phyloP scores from a whole-genome alignment of 2,888 invertebrate species.

The Perizoma flavofasciatum region DNA sequence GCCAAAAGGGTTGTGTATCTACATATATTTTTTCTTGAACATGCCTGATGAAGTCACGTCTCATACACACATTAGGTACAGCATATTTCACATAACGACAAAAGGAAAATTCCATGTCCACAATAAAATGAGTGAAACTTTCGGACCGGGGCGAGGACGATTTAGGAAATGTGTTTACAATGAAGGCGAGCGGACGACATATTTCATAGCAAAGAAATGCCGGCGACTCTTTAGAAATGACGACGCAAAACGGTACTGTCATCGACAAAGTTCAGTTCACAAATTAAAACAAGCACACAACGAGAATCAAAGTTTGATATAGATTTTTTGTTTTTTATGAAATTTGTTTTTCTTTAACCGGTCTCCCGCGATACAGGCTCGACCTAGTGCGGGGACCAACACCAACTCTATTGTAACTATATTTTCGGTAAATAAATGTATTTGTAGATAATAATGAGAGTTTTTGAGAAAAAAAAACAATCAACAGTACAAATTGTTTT shows the following conservation, averaged over 20 bases:
- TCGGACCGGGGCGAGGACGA: conserved; percentile 64
- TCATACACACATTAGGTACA: conserved; percentile 7
- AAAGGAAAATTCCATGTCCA: conserved; percentile 49
- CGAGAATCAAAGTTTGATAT: no score
- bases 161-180: conserved; percentile 81
- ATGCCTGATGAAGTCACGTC: conserved; percentile 19
- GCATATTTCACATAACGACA: conserved; percentile 39
- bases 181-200: conserved; percentile 71
- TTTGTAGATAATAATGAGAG: no score
- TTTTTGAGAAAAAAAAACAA: no score
- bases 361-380: no score
- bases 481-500: no score
- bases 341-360: no score
- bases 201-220: conserved; percentile 79
- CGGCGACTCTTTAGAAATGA: conserved; percentile 65
- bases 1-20: background rate
- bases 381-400: no score
- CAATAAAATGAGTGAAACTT: conserved; percentile 68
- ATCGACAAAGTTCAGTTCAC: conserved; percentile 5
- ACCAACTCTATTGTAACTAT: no score
- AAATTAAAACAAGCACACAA: background rate
- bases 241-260: conserved; percentile 62
- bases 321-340: no score
- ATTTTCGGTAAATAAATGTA: no score
- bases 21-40: background rate